Conservation (phyloP, 2,797 vertebrate genomes). For the Periparus ater region DNA sequence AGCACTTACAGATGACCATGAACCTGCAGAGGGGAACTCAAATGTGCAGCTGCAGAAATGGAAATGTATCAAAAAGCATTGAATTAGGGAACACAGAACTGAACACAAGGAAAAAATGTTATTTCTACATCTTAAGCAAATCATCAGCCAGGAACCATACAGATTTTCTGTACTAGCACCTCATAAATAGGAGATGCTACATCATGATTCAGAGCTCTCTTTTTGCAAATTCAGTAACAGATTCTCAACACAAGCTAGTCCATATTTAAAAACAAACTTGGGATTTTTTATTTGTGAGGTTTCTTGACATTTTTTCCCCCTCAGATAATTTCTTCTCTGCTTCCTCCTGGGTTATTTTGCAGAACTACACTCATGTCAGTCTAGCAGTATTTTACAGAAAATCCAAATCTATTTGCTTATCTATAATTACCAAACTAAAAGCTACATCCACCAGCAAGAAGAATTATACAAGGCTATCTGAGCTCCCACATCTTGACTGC, state of each 20-base stretch:
- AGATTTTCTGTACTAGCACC: background rate
- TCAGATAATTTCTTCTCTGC: background rate
- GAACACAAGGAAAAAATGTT: background rate
- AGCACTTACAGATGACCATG: background rate
- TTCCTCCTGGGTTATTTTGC: background rate
- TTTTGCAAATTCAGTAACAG: background rate
- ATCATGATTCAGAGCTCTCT: background rate
- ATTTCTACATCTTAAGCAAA: background rate
- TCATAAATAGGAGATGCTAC: background rate
- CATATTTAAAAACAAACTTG: background rate
- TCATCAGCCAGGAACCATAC: background rate
- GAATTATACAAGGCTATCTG: background rate
- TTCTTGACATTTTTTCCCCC: fast-evolving
- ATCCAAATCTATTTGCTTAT: background rate
- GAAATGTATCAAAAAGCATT: background rate
- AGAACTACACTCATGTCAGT: background rate
- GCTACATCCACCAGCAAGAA: background rate
- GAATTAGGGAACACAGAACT: background rate
- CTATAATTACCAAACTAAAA: background rate
- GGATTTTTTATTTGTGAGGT: background rate
- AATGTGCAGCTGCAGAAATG: background rate
- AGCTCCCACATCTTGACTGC: background rate
- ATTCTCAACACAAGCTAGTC: background rate
- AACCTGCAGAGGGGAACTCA: background rate
- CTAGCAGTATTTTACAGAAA: background rate